A percentile compares a stretch with the other conserved stretches of the same genome.
These are phyloP conservation scores for Galerucella pusilla DNA, from an alignment of 2,888 invertebrate species.

Conservation along the genomic window DNA sequence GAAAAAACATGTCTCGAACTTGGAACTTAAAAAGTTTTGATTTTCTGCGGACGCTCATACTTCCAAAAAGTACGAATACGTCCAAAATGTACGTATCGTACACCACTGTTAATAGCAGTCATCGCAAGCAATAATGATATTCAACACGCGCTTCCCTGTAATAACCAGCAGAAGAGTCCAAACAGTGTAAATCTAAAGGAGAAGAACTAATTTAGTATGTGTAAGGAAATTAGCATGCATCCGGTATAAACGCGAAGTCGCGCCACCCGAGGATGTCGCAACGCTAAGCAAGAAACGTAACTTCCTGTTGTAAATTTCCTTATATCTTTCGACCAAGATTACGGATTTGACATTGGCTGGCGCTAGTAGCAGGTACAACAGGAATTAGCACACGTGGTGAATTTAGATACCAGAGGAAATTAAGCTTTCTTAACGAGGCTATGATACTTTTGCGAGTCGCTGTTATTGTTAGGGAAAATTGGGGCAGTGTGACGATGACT, in stretches of 20 bases:
- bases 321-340: slow-evolving; percentile 20
- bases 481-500: slow-evolving; percentile 27
- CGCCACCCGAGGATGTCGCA: slow-evolving; percentile 26
- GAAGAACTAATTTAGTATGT: slow-evolving; percentile 48
- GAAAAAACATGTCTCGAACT: too few relatives aligned
- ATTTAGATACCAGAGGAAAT: slow-evolving; percentile 25
- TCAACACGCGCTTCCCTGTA: slow-evolving; percentile 30
- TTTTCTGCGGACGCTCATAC: too few relatives aligned
- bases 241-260: slow-evolving; percentile 41
- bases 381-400: slow-evolving; percentile 26
- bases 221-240: slow-evolving; percentile 50
- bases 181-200: slow-evolving; percentile 23
- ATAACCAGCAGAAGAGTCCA: slow-evolving; percentile 28
- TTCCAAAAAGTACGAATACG: too few relatives aligned
- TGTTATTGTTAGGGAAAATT: slow-evolving; percentile 22
- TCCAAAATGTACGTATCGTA: neutral
- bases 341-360: slow-evolving; percentile 17
- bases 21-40: too few relatives aligned
- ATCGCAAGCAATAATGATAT: slow-evolving; percentile 40
- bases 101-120: neutral
- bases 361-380: slow-evolving; percentile 11
- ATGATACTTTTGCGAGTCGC: slow-evolving; percentile 4
- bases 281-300: slow-evolving; percentile 34
- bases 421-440: slow-evolving; percentile 6
- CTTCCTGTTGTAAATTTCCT: slow-evolving; percentile 26